Conservation (phyloP, 2,888 invertebrate genomes). For the Nowickia ferox region DNA sequence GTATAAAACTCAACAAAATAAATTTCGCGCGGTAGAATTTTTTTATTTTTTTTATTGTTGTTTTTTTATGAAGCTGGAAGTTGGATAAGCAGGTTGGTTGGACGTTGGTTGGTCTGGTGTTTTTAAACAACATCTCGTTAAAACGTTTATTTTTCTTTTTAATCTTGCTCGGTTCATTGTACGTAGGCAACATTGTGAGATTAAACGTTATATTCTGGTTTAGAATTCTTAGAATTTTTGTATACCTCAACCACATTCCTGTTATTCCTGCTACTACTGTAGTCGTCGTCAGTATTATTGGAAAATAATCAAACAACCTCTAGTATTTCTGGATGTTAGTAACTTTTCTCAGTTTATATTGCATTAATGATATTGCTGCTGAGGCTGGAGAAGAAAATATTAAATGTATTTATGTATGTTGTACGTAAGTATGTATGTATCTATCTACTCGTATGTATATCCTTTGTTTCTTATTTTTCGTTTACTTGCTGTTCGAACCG, state of each 20-base stretch:
- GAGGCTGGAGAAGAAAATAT: conserved; percentile 37
- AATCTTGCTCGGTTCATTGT: conserved; percentile 56
- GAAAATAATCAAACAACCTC: conserved; percentile 42
- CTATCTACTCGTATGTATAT: too few relatives aligned
- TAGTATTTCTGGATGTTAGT: conserved; percentile 54
- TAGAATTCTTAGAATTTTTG: conserved; percentile 69
- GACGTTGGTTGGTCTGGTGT: conserved; percentile 27
- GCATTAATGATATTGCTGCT: conserved; percentile 1
- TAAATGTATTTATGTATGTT: neutral
- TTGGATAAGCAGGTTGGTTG: neutral
- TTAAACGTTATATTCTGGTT: conserved; percentile 62
- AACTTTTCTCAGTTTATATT: neutral
- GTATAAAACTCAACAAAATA: neutral
- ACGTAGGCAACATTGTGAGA: conserved; percentile 33
- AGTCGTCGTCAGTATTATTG: neutral
- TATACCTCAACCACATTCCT: conserved; percentile 64
- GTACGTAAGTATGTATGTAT: neutral
- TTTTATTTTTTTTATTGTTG: neutral
- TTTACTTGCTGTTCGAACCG: conserved; percentile 6
- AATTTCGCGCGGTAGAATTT: conserved; percentile 46
- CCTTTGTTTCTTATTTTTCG: neutral
- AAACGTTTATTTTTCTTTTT: conserved; percentile 13
- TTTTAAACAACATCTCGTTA: neutral
- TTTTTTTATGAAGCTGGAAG: conserved; percentile 22
- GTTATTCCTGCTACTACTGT: conserved; percentile 24